Conservation (phyloP, 1,140 invertebrate species). For the Callitettix versicolor region DNA sequence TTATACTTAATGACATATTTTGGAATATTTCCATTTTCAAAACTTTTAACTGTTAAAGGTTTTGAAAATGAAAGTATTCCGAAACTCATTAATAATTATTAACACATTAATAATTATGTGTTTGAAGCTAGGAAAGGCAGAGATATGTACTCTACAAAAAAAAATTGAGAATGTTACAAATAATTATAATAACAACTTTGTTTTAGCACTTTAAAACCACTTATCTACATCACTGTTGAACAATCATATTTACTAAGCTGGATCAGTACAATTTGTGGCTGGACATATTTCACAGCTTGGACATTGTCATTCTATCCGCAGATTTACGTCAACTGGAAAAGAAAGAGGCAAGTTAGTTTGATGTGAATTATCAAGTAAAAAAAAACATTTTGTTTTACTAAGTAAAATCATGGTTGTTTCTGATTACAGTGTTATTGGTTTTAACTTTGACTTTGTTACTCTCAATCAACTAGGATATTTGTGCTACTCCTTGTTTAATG, state of each 20-base stretch:
- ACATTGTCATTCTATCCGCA: slow-evolving; percentile 98
- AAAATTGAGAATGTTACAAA: too few relatives aligned
- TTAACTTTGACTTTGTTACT: slow-evolving; percentile 92
- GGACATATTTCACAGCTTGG: slow-evolving; percentile 97
- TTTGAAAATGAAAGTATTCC: too few relatives aligned
- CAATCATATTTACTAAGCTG: slow-evolving; percentile 40
- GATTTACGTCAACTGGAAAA: slow-evolving; percentile 78
- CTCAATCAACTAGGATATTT: slow-evolving; percentile 90
- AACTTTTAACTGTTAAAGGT: too few relatives aligned
- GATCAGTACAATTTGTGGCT: slow-evolving; percentile 80
- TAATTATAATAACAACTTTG: too few relatives aligned
- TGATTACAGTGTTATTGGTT: slow-evolving; percentile 76
- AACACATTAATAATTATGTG: too few relatives aligned
- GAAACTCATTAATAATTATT: too few relatives aligned
- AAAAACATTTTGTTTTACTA: not conserved
- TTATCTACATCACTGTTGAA: not conserved
- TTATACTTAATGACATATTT: too few relatives aligned
- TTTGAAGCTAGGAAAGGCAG: too few relatives aligned
- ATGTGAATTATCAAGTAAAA: too few relatives aligned
- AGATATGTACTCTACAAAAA: too few relatives aligned
- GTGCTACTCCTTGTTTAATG: slow-evolving; percentile 88
- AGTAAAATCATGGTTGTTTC: slow-evolving; percentile 25
- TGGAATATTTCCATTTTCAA: too few relatives aligned
- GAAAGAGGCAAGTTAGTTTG: slow-evolving; percentile 78
- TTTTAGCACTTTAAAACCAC: not conserved